Evolutionary conservation across 2,888 invertebrate genomes (phyloP), one percentile per base, ranked within the genome.

Genomic region (Dione vanillae): DNA sequence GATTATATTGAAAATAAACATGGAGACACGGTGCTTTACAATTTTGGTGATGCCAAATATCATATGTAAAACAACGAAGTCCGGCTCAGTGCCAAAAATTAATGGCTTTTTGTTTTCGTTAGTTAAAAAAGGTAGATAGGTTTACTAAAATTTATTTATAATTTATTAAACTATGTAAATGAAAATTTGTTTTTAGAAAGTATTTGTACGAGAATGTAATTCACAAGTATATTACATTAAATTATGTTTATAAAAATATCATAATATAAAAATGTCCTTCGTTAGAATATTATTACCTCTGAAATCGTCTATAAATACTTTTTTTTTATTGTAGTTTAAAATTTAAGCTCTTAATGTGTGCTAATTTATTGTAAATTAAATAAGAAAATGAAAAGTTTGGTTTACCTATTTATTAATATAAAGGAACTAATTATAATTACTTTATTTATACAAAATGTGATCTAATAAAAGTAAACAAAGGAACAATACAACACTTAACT

Each of bases 61-160:
- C 47, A 49, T 35, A 64, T 64, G 49, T 64, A 40, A 37, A 20
- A 64, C 64, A 64, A 14, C 40, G 45, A 16, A 56, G 61, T 10
- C 27, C 9, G 64, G 49, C 49, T 35, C 14, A 12, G 16, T 64
- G 64, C 64, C 64, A 64, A 64, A 37, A 64, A 49, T 45, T 64
- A 64, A 64, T 64, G 19, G 64, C 19, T 49, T 64, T 64, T 20
- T 64, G 40, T 64, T 64, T 49, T 64, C 40, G 12, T 64, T 40
- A 19, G 12, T 49, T 49, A 64, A 64, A 64, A 64, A 61, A 16
- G 45, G n/a, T n/a, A n/a, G n/a, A n/a, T 45, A n/a, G 11, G 5
- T 14, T 0, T 11, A 35, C n/a, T 45, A n/a, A 61, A 45, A 61
- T 61, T 27, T 27, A 27, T 43, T 27, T 16, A 45, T 27, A 45